Conservation (phyloP, 2,797 vertebrate genomes). For the Loris lydekkerianus region DNA sequence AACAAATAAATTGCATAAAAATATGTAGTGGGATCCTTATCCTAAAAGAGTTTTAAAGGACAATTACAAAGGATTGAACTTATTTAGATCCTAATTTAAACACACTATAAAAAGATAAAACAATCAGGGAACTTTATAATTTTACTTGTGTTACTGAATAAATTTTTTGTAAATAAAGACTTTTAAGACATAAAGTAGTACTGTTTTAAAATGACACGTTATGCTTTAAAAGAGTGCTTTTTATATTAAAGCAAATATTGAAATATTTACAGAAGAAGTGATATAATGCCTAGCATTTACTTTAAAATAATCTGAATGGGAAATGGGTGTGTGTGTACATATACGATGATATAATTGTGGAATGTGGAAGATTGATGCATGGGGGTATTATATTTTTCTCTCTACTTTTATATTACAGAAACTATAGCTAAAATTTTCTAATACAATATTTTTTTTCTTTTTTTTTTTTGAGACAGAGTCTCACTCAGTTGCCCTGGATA, state of each 20-base stretch:
- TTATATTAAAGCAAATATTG: neutral
- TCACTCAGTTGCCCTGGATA: too few species aligned
- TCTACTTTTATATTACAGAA: neutral
- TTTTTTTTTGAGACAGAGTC: too few species aligned
- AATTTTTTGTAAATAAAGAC: neutral
- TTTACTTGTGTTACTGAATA: neutral
- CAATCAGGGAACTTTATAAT: neutral
- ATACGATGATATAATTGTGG: neutral
- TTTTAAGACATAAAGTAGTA: neutral
- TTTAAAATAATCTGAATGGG: slow-evolving; percentile 6
- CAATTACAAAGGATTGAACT: neutral
- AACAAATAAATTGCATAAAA: neutral
- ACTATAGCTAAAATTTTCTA: neutral
- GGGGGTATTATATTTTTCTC: neutral
- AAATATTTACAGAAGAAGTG: neutral
- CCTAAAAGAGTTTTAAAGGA: neutral
- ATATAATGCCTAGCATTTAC: neutral
- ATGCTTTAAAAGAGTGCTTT: neutral
- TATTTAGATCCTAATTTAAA: neutral
- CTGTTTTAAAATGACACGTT: neutral
- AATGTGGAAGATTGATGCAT: neutral
- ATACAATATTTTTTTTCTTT: neutral
- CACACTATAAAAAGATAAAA: neutral
- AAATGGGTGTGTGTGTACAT: neutral
- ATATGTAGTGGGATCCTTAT: neutral